phyloP scores from a whole-genome alignment of 2,797 vertebrate genomes.

The Gambelia wislizenii region DNA sequence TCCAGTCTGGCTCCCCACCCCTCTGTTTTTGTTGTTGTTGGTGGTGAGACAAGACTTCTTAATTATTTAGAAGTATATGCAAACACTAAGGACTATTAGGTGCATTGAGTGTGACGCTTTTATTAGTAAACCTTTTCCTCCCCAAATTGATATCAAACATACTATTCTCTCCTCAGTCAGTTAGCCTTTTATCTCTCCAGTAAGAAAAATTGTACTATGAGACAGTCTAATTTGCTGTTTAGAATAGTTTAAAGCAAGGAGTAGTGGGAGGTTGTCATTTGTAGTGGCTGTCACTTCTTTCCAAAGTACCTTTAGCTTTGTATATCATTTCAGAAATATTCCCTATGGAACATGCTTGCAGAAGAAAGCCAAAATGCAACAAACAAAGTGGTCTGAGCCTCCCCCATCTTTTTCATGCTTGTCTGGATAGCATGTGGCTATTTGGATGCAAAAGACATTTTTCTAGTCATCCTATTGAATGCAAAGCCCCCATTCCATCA shows the following conservation, averaged over 20 bases:
- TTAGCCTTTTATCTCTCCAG: constrained; percentile 83
- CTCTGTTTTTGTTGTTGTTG: constrained; percentile 18
- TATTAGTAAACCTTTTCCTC: constrained; percentile 77
- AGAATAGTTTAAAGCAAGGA: constrained; percentile 72
- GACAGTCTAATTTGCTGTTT: constrained; percentile 79
- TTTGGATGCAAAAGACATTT: not conserved
- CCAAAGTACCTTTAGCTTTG: constrained; percentile 63
- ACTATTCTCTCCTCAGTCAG: constrained; percentile 79
- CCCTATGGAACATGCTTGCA: not conserved
- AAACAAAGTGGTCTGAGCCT: not conserved
- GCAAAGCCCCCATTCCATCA: not conserved
- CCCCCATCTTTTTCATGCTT: constrained; percentile 12
- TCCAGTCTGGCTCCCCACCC: constrained; percentile 52
- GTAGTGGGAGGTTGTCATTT: constrained; percentile 67
- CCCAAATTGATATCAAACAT: constrained; percentile 78
- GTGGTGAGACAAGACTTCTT: constrained; percentile 64
- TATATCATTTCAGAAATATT: constrained; percentile 52
- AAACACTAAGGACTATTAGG: constrained; percentile 80
- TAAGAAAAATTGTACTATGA: constrained; percentile 74
- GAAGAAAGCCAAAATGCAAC: not conserved
- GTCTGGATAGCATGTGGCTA: not conserved
- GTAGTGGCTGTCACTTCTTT: constrained; percentile 55
- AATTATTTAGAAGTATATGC: constrained; percentile 81
- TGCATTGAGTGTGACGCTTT: constrained; percentile 78
- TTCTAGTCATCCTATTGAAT: not conserved